Percentiles rank a stretch among this genome's conserved stretches.
Conservation (phyloP, 2,888 invertebrate species). For the Dasysyrphus tricinctus region DNA sequence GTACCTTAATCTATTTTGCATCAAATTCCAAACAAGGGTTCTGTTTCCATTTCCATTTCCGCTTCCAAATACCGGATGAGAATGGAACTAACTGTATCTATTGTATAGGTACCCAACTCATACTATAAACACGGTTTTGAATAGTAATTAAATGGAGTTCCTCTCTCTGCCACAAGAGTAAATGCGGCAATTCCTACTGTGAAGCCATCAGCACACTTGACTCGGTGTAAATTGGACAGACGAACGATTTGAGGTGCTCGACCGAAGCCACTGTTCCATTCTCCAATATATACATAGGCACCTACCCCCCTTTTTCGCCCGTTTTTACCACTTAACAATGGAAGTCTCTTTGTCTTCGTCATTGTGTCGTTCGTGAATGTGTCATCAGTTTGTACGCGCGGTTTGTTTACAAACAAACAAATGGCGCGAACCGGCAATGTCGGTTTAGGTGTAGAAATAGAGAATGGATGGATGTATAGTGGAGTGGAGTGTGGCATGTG, state of each 20-base stretch:
- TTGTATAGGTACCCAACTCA: not conserved
- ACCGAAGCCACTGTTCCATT: constrained; percentile 8
- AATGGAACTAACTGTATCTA: constrained; percentile 42
- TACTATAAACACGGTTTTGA: constrained; percentile 46
- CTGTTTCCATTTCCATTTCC: constrained; percentile 35
- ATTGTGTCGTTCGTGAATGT: constrained; percentile 36
- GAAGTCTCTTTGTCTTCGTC: constrained; percentile 28
- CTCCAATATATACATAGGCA: not conserved
- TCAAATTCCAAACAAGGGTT: not conserved
- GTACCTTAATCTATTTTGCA: not conserved
- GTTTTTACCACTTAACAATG: constrained; percentile 5
- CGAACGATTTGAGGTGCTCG: constrained; percentile 38
- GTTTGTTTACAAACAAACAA: constrained; percentile 66
- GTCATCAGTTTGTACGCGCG: constrained; percentile 34
- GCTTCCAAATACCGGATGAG: constrained; percentile 34
- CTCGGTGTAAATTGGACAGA: constrained; percentile 40
- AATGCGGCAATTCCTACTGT: constrained; percentile 14
- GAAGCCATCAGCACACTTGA: constrained; percentile 12
- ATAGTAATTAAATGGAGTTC: constrained; percentile 64
- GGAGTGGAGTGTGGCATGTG: not conserved
- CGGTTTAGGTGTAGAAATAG: not conserved
- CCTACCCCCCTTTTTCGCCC: not conserved
- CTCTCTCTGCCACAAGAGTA: constrained; percentile 38
- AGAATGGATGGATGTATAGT: not conserved
- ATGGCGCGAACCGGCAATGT: constrained; percentile 23